These are phyloP conservation scores for Aldrovandia affinis DNA, from an alignment of 2,797 vertebrate genomes.

Conservation along the genomic window DNA sequence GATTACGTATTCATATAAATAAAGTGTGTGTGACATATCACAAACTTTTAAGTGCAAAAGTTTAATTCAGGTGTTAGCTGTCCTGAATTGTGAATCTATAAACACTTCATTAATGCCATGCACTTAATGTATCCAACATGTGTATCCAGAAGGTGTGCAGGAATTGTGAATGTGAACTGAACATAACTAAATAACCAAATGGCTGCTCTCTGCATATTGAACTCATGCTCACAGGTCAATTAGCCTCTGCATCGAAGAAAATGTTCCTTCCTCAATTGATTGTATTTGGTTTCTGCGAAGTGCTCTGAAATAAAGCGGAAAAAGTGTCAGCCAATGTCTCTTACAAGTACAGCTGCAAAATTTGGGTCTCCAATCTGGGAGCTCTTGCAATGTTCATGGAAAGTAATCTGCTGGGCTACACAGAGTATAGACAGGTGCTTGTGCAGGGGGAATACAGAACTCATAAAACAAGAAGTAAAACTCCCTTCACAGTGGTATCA, in stretches of 20 bases:
- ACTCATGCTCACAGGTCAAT: constrained; percentile 65
- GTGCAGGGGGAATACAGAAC: no score
- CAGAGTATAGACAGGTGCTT: no score
- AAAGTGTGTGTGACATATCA: neutral
- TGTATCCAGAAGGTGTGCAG: neutral
- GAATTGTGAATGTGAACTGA: neutral
- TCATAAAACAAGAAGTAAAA: no score
- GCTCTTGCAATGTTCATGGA: no score
- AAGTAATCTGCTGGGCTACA: no score
- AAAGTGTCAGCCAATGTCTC: neutral
- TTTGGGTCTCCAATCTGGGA: no score
- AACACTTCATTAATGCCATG: no score
- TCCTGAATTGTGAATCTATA: no score
- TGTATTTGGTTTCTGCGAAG: constrained; percentile 64
- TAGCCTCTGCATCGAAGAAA: constrained; percentile 61
- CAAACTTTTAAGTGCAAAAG: neutral
- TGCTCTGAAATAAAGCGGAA: constrained; percentile 47
- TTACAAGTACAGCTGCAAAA: neutral
- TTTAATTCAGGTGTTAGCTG: neutral
- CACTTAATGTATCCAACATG: neutral
- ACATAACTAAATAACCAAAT: no score
- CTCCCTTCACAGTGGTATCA: no score
- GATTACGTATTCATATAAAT: no score
- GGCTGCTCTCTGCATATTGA: no score
- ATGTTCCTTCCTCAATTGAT: constrained; percentile 59